Evolutionary conservation across 1,140 invertebrate genomes (phyloP).

Genomic region (Sarcophaga peregrina): DNA sequence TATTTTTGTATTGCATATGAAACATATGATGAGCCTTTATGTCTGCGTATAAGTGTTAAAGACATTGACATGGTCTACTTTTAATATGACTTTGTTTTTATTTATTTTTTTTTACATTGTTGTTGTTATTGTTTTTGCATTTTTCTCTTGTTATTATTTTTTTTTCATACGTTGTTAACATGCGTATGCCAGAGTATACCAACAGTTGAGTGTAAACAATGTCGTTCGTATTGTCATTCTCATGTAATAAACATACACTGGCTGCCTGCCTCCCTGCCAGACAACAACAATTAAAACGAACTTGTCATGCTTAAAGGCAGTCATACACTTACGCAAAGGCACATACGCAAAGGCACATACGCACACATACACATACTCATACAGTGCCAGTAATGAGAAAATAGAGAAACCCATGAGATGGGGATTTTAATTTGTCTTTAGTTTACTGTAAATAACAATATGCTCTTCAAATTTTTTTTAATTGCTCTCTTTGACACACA

Average conservation of each 20-base stretch:
- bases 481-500: too few relatives aligned
- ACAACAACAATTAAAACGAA: not conserved
- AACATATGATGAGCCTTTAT: not conserved
- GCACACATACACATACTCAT: too few relatives aligned
- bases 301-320: conserved; percentile 11
- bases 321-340: not conserved
- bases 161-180: not conserved
- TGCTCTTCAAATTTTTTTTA: not conserved
- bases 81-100: not conserved
- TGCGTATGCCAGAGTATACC: too few relatives aligned
- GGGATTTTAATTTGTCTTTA: not conserved
- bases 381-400: not conserved
- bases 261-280: not conserved
- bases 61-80: conserved; percentile 18
- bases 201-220: too few relatives aligned
- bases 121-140: not conserved
- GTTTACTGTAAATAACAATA: not conserved
- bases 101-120: not conserved
- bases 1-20: not conserved
- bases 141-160: not conserved
- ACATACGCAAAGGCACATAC: too few relatives aligned
- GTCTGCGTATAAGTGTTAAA: conserved; percentile 13
- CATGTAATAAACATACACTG: too few relatives aligned
- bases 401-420: not conserved
- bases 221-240: too few relatives aligned